Evolutionary conservation across 1,140 invertebrate species (phyloP).

Genomic region (Anoplolepis gracilipes): DNA sequence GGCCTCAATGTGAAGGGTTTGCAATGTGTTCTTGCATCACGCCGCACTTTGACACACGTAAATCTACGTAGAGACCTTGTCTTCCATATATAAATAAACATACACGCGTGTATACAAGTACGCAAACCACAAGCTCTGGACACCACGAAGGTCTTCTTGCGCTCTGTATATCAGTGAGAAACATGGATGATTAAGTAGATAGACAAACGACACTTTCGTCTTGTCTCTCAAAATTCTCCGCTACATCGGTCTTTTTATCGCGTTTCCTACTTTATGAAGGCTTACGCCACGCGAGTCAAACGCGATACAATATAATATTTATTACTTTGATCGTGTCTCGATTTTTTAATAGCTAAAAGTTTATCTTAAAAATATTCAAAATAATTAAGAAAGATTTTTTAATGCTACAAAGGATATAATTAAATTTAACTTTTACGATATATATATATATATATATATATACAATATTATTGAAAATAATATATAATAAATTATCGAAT

Average conservation of each 20-base stretch:
- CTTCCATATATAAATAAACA: conserved; percentile 41
- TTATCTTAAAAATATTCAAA: background rate
- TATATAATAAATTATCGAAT: background rate
- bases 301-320: background rate
- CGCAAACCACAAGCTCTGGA: conserved; percentile 34
- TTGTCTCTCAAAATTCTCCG: conserved; percentile 44
- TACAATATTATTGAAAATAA: background rate
- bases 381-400: background rate
- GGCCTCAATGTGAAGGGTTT: background rate
- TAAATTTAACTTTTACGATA: background rate
- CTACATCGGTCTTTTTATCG: conserved; percentile 53
- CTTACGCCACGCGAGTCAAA: conserved; percentile 5
- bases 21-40: conserved; percentile 31
- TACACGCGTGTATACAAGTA: conserved; percentile 25
- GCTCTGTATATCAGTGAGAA: conserved; percentile 25
- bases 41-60: conserved; percentile 38
- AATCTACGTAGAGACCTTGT: conserved; percentile 51
- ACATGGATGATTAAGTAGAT: conserved; percentile 36
- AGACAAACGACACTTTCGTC: conserved; percentile 51
- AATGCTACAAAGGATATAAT: background rate
- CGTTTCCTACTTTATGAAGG: conserved; percentile 52
- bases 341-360: background rate
- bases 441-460: background rate
- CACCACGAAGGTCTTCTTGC: conserved; percentile 21
- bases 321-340: background rate